Conservation (phyloP, 2,888 invertebrate genomes). For the Coelinius sp. region DNA sequence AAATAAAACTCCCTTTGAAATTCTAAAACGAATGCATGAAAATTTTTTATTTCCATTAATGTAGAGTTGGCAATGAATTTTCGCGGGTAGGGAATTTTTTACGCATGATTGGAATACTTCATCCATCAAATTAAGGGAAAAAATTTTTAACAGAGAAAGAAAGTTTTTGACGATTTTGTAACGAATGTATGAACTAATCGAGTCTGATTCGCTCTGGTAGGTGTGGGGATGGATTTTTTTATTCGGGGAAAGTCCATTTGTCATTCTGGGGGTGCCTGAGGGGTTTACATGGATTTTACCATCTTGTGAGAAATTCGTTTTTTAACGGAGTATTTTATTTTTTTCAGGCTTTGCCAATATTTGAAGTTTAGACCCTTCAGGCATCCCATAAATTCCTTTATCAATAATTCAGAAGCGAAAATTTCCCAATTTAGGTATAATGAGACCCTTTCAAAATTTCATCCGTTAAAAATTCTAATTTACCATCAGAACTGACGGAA, state of each 20-base stretch:
- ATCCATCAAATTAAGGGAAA: constrained; percentile 57
- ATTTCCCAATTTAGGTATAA: constrained; percentile 57
- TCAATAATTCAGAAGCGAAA: no score
- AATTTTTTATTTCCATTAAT: neutral
- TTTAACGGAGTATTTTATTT: neutral
- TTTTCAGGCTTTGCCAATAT: neutral
- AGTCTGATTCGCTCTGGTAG: constrained; percentile 22
- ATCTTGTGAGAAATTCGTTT: constrained; percentile 9
- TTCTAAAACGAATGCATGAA: neutral
- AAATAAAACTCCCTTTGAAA: neutral
- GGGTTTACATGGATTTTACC: constrained; percentile 19
- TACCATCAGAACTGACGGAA: constrained; percentile 60
- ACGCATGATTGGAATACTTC: constrained; percentile 65
- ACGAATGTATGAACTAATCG: constrained; percentile 19
- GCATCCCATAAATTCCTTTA: no score
- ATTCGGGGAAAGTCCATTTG: constrained; percentile 62
- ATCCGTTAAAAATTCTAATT: constrained; percentile 67
- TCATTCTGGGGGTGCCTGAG: constrained; percentile 54
- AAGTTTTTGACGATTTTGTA: constrained; percentile 4
- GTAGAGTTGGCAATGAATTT: neutral
- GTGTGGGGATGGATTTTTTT: constrained; percentile 43
- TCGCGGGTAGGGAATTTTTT: constrained; percentile 62
- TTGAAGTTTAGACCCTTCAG: no score
- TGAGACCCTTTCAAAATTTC: constrained; percentile 59
- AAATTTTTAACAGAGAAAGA: constrained; percentile 14